Percentiles rank a stretch among this genome's conserved stretches.
Evolutionary conservation across 2,797 vertebrate genomes (phyloP).

Genomic region (Epinephelus malabaricus): DNA sequence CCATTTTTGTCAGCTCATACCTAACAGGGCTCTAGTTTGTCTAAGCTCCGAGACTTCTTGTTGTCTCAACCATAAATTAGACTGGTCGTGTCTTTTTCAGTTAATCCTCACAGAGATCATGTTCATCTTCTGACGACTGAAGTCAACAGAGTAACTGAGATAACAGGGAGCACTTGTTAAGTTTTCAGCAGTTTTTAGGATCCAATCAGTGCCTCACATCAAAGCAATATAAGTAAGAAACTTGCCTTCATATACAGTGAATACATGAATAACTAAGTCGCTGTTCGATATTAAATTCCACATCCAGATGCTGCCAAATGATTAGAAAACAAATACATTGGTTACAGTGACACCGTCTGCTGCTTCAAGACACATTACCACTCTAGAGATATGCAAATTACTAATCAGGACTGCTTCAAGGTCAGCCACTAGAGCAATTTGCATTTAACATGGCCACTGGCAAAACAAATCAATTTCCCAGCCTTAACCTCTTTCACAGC

Average conservation of each 20-base stretch:
- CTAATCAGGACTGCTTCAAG: constrained; percentile 65
- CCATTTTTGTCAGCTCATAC: constrained; percentile 47
- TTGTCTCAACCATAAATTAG: constrained; percentile 53
- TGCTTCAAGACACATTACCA: constrained; percentile 50
- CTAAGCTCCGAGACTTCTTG: constrained; percentile 41
- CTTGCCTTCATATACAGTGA: constrained; percentile 13
- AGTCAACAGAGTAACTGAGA: constrained; percentile 26
- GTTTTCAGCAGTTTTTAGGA: constrained; percentile 10
- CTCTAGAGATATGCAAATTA: constrained; percentile 67
- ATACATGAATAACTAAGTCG: constrained; percentile 38
- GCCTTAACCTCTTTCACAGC: constrained; percentile 34
- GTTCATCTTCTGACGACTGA: constrained; percentile 19
- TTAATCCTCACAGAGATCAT: constrained; percentile 39
- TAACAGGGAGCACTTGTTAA: not conserved
- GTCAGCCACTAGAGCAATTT: constrained; percentile 68
- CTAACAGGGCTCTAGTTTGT: constrained; percentile 46
- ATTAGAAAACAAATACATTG: constrained; percentile 49
- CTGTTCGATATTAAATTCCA: constrained; percentile 26
- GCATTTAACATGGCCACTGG: constrained; percentile 63
- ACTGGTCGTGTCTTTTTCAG: constrained; percentile 30
- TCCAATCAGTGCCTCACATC: constrained; percentile 8
- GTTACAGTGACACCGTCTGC: constrained; percentile 39
- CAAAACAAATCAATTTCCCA: constrained; percentile 75
- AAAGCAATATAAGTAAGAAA: constrained; percentile 5
- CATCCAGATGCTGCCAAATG: constrained; percentile 41